Conservation (phyloP, 23 tunicate genomes). For the Phallusia fumigata region DNA sequence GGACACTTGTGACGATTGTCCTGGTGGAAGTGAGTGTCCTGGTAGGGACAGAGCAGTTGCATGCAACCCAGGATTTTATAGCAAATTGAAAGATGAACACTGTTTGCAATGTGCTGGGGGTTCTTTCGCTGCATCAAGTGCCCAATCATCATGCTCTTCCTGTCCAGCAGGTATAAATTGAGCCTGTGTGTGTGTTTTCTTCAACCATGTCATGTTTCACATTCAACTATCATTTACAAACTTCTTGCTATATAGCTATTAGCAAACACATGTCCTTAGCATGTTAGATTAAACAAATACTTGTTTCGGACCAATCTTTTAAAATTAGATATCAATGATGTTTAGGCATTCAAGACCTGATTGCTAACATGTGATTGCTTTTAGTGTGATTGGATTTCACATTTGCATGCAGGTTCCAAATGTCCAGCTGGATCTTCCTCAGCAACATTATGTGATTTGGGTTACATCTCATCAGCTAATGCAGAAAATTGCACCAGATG, state of each 20-base stretch:
- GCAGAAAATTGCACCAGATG: slow-evolving; percentile 54
- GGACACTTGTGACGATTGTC: slow-evolving; percentile 55
- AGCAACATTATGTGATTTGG: slow-evolving; percentile 55
- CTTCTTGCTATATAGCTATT: no score
- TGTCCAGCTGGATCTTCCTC: slow-evolving; percentile 42
- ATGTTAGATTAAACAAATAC: no score
- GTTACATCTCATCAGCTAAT: slow-evolving; percentile 35
- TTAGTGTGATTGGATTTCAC: no score
- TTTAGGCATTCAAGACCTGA: not conserved
- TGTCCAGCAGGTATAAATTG: slow-evolving; percentile 68
- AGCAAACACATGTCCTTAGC: no score
- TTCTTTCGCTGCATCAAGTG: slow-evolving; percentile 37
- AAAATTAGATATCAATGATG: no score
- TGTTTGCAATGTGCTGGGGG: slow-evolving; percentile 63
- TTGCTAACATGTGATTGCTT: no score
- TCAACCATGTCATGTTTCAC: no score
- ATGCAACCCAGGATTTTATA: slow-evolving; percentile 58
- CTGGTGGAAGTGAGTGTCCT: slow-evolving; percentile 82
- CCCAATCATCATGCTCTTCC: slow-evolving; percentile 23
- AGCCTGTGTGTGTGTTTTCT: no score
- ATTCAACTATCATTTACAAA: no score
- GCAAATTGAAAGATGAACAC: slow-evolving; percentile 19
- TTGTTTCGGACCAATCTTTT: no score
- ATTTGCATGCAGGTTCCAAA: slow-evolving; percentile 30
- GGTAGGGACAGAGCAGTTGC: slow-evolving; percentile 24